Conservation (phyloP, 1,140 invertebrate species). For the Dufourea novaeangliae region DNA sequence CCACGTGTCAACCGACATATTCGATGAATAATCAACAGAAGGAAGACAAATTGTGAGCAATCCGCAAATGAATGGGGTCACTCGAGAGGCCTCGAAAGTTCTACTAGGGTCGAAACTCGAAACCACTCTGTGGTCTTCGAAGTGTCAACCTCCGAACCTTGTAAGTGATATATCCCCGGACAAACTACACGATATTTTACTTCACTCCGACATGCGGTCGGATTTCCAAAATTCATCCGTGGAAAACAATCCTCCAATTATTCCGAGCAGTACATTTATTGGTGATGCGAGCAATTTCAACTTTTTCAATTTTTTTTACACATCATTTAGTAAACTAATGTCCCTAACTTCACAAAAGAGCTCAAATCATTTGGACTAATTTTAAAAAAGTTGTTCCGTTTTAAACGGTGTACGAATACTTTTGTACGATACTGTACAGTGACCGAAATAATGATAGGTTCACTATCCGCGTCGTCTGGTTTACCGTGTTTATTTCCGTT, state of each 20-base stretch:
- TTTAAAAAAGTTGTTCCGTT: too few relatives aligned
- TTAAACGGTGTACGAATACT: too few relatives aligned
- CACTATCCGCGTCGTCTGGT: too few relatives aligned
- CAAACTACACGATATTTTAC: background rate
- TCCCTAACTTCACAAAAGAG: too few relatives aligned
- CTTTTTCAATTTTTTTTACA: too few relatives aligned
- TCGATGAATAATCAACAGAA: background rate
- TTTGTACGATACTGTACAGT: too few relatives aligned
- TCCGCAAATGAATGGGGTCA: background rate
- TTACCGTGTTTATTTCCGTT: too few relatives aligned
- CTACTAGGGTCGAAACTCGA: background rate
- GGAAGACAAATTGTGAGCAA: background rate
- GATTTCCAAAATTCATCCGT: background rate
- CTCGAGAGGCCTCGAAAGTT: background rate
- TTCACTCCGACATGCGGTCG: background rate
- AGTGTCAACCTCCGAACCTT: background rate
- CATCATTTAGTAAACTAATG: too few relatives aligned
- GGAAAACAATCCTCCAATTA: background rate
- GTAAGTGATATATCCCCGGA: background rate
- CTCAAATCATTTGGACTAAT: too few relatives aligned
- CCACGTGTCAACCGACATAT: background rate
- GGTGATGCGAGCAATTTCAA: too few relatives aligned
- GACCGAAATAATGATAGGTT: too few relatives aligned
- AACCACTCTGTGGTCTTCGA: background rate
- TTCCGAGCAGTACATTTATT: too few relatives aligned